A percentile compares a stretch with the other conserved stretches of the same genome.
Evolutionary conservation across 2,797 vertebrate species (phyloP).

Genomic region (Petrocephalus sullivani): DNA sequence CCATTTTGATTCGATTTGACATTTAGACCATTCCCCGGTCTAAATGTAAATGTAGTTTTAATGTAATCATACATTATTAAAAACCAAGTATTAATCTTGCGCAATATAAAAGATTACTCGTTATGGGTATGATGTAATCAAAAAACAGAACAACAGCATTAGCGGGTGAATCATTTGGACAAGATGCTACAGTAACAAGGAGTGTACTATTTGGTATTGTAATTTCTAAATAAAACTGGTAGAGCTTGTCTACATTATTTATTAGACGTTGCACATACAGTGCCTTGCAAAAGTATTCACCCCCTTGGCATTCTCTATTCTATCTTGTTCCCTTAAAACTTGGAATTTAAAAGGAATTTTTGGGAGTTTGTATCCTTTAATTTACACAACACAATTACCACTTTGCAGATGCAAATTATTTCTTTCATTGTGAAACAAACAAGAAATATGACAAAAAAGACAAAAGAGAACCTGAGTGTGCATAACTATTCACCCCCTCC

Average conservation of each 20-base stretch:
- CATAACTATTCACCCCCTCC: too few relatives aligned
- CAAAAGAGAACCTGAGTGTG: too few relatives aligned
- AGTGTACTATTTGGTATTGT: neutral
- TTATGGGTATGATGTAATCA: neutral
- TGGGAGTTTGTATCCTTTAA: too few relatives aligned
- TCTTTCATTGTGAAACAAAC: too few relatives aligned
- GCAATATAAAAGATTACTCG: neutral
- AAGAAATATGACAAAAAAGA: too few relatives aligned
- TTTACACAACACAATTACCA: too few relatives aligned
- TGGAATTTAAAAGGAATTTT: too few relatives aligned
- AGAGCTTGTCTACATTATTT: neutral
- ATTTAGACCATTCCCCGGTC: neutral
- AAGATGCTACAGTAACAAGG: neutral
- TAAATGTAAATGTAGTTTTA: neutral
- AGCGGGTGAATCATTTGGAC: neutral
- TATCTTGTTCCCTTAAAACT: too few relatives aligned
- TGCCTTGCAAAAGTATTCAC: too few relatives aligned
- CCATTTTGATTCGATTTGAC: neutral
- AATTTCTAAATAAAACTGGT: neutral
- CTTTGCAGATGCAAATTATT: too few relatives aligned
- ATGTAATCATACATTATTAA: neutral
- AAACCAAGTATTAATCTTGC: neutral
- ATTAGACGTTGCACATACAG: neutral
- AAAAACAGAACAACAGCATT: neutral
- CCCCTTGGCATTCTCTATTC: too few relatives aligned